Evolutionary conservation across 2,888 invertebrate genomes (phyloP).

Genomic region (Pteria penguin): DNA sequence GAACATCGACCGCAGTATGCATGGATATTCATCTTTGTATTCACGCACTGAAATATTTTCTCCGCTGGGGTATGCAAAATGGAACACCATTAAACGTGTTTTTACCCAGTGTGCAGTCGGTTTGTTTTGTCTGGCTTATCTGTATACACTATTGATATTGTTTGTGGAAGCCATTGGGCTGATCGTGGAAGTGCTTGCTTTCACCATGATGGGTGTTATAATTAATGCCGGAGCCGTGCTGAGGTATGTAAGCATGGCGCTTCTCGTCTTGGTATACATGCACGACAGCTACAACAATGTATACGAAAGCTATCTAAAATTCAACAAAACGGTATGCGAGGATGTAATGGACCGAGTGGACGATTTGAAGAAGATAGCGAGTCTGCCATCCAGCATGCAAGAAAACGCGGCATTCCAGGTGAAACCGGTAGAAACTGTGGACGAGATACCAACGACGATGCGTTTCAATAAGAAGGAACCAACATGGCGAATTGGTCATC

Average conservation of each 20-base stretch:
- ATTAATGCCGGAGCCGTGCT: slow-evolving; percentile 75
- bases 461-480: slow-evolving; percentile 66
- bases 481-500: slow-evolving; percentile 76
- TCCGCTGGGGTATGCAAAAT: slow-evolving; percentile 55
- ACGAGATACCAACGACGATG: slow-evolving; percentile 63
- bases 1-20: slow-evolving; percentile 59
- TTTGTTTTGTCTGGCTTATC: slow-evolving; percentile 64
- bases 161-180: slow-evolving; percentile 74
- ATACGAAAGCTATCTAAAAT: slow-evolving; percentile 77
- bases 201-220: slow-evolving; percentile 78
- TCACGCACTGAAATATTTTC: slow-evolving; percentile 55
- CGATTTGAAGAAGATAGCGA: slow-evolving; percentile 73
- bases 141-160: slow-evolving; percentile 69
- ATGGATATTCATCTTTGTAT: slow-evolving; percentile 38
- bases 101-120: slow-evolving; percentile 58
- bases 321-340: slow-evolving; percentile 75
- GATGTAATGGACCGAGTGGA: slow-evolving; percentile 74
- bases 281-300: slow-evolving; percentile 79
- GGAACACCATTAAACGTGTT: slow-evolving; percentile 42
- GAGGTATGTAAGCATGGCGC: slow-evolving; percentile 75
- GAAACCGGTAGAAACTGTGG: slow-evolving; percentile 68
- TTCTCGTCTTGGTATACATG: slow-evolving; percentile 76
- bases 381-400: slow-evolving; percentile 71
- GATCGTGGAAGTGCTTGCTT: slow-evolving; percentile 74
- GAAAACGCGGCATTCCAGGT: slow-evolving; percentile 76